Percentiles rank a stretch among this genome's conserved stretches.
Conservation (phyloP, 2,888 invertebrate species). For the Ceraclea dissimilis region DNA sequence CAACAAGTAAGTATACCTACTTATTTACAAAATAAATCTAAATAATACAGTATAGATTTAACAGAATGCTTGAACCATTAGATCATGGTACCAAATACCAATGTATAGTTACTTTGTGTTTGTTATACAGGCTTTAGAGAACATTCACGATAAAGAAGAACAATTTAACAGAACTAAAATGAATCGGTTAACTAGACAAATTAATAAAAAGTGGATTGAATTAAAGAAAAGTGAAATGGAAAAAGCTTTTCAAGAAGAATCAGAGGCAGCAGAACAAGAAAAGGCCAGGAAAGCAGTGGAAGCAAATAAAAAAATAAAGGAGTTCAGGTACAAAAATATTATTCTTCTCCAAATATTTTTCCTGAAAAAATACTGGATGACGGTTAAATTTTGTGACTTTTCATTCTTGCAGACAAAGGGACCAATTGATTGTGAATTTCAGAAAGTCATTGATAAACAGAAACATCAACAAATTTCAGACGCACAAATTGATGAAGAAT, state of each 20-base stretch:
- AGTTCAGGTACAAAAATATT: conserved; percentile 19
- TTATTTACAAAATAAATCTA: too few species aligned
- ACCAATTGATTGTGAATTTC: conserved; percentile 8
- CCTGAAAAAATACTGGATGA: too few species aligned
- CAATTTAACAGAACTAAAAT: not conserved
- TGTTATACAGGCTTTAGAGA: not conserved
- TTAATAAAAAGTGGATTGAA: conserved; percentile 12
- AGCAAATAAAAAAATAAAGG: conserved; percentile 23
- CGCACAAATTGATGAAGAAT: not conserved
- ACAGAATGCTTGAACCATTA: too few species aligned
- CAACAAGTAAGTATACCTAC: not conserved
- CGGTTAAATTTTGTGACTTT: too few species aligned
- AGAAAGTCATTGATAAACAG: conserved; percentile 10
- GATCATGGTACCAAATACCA: too few species aligned
- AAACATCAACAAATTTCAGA: not conserved
- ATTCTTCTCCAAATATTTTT: too few species aligned
- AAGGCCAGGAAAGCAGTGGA: conserved; percentile 7
- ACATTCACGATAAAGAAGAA: not conserved
- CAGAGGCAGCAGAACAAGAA: conserved; percentile 4
- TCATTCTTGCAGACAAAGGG: conserved; percentile 12
- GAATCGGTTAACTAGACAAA: not conserved
- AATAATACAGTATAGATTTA: too few species aligned
- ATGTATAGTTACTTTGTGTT: too few species aligned
- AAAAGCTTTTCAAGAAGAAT: conserved; percentile 3
- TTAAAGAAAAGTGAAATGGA: conserved; percentile 15